Base-by-base conservation (phyloP, 1,140 invertebrate species). In the Caenorhabditis latens region DNA sequence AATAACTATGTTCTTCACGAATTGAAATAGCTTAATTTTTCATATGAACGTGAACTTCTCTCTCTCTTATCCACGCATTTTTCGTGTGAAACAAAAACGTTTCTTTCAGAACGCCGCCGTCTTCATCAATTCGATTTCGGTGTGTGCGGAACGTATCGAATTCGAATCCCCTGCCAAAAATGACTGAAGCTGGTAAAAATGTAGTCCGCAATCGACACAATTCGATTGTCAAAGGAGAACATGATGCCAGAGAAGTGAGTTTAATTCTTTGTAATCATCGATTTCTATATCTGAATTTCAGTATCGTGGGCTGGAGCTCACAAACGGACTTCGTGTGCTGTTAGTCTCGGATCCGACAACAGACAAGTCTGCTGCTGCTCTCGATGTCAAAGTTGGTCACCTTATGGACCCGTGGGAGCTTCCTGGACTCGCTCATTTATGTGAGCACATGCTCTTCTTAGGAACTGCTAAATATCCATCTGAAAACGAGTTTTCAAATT, bases 381-480 rank as follows among this genome's bases (percentile, higher is more conserved):
- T 95, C 55, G 93, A 94, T 92, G 94, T 95, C 48, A 89, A 63
- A 88, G 57, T 89, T 89, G 96, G 96, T 19, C 95, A 94, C 90
- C 95, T 99, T 94, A 95, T 95, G 90, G 97, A 99, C 93, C 97
- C 97, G 0, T 94, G 94, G 55, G 95, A 97, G 82, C 90, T 98
- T 9, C 96, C 96, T 6, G 97, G 97, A 0, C 93, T 99, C 84
- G 97, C 97, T 16, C 97, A 99, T 93, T 99, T 99, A 93, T 97
- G 96, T 93, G 97, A 99, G 93, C 97, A 99, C 92, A 99, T 99
- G 97, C 94, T 99, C 6, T 99, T 99, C 93, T 93, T 98, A 65
- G 97, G 97, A 16, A 98, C 96, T 65, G 94, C 96, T 90, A 94
- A 94, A 93, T 99, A 98, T 94, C 97, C 97, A 48, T 94, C 95